These are phyloP conservation scores for Apotomis capreana DNA, from an alignment of 2,888 invertebrate species.

Conservation along the genomic window DNA sequence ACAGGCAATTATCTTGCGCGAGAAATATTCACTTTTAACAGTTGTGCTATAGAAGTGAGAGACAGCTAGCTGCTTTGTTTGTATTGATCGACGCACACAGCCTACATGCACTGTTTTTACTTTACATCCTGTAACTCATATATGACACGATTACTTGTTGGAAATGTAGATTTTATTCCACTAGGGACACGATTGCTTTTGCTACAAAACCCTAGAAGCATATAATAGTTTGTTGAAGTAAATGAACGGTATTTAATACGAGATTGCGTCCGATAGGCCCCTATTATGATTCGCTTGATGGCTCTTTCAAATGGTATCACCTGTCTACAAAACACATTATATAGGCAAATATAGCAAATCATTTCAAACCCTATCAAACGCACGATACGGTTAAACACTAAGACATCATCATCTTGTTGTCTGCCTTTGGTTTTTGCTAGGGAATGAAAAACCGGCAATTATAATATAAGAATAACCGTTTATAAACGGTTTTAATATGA, in stretches of 20 bases:
- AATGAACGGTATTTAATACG: background rate
- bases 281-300: slow-evolving; percentile 20
- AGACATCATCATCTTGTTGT: too few relatives aligned
- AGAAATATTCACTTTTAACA: too few relatives aligned
- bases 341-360: background rate
- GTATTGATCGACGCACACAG: slow-evolving; percentile 28
- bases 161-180: background rate
- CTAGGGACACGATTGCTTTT: background rate
- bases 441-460: too few relatives aligned
- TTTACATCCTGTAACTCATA: background rate
- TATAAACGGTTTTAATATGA: too few relatives aligned
- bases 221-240: background rate
- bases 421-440: too few relatives aligned
- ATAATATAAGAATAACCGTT: too few relatives aligned
- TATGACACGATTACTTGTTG: background rate
- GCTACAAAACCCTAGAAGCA: background rate
- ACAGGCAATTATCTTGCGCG: too few relatives aligned
- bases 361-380: background rate
- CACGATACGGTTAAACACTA: background rate
- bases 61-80: background rate
- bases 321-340: background rate
- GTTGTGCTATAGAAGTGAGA: background rate
- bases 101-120: slow-evolving; percentile 6
- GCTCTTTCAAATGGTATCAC: slow-evolving; percentile 4
- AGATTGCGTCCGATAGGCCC: slow-evolving; percentile 16